Conservation (phyloP, 1,140 invertebrate genomes). For the Hermetia illucens region DNA sequence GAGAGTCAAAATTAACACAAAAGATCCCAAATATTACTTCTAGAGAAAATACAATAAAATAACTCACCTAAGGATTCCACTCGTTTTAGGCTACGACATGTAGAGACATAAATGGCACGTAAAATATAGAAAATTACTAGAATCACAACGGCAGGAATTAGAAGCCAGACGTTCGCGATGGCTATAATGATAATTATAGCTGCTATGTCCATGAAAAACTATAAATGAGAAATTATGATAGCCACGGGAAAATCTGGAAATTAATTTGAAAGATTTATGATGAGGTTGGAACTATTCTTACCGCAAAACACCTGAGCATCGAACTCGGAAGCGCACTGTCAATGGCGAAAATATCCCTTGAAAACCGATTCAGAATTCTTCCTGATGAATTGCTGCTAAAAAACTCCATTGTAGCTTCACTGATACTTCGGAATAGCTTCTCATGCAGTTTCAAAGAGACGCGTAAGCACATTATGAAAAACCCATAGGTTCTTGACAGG, state of each 20-base stretch:
- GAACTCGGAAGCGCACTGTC: slow-evolving; percentile 67
- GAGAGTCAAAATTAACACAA: neutral
- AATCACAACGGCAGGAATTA: slow-evolving; percentile 55
- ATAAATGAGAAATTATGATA: no score
- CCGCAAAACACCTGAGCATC: slow-evolving; percentile 57
- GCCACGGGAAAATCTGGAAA: slow-evolving; percentile 11
- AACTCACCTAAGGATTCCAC: slow-evolving; percentile 62
- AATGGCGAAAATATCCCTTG: slow-evolving; percentile 70
- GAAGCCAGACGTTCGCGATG: slow-evolving; percentile 62
- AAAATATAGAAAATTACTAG: slow-evolving; percentile 49
- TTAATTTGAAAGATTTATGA: no score
- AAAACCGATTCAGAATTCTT: slow-evolving; percentile 71
- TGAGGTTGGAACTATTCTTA: slow-evolving; percentile 34
- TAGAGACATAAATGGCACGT: slow-evolving; percentile 56
- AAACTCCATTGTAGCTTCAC: slow-evolving; percentile 71
- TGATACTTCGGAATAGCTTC: slow-evolving; percentile 66
- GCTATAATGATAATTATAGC: slow-evolving; percentile 55
- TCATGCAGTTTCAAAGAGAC: slow-evolving; percentile 72
- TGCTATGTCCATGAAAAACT: slow-evolving; percentile 47
- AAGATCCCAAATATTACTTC: slow-evolving; percentile 5
- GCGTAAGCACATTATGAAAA: slow-evolving; percentile 64
- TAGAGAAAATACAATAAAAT: neutral
- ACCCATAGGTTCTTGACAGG: slow-evolving; percentile 46
- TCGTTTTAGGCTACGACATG: slow-evolving; percentile 69
- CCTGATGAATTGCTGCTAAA: slow-evolving; percentile 77